phyloP scores from a whole-genome alignment of 2,888 invertebrate species.

The Pemphredon lugubris region DNA sequence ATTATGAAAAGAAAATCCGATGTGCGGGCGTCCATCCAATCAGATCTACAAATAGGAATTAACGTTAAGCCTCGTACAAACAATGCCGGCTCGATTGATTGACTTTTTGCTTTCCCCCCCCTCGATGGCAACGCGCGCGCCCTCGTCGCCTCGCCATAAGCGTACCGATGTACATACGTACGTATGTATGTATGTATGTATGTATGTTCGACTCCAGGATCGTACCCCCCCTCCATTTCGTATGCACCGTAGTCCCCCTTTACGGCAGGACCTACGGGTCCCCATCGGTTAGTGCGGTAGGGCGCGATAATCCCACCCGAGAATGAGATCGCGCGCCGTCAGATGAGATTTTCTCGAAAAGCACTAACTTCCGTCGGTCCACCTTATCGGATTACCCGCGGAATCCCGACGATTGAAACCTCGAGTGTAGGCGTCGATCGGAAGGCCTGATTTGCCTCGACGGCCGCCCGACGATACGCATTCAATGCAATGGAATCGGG shows the following conservation, averaged over 20 bases:
- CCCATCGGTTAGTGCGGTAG: conserved; percentile 72
- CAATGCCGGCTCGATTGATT: conserved; percentile 77
- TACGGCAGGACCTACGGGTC: conserved; percentile 59
- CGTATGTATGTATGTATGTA: too few relatives aligned
- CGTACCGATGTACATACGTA: conserved; percentile 22
- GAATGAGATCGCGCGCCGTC: conserved; percentile 72
- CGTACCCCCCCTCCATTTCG: background rate
- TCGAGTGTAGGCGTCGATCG: conserved; percentile 38
- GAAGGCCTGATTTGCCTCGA: conserved; percentile 25
- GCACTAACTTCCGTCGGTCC: conserved; percentile 67
- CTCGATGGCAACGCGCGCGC: conserved; percentile 33
- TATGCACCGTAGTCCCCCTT: conserved; percentile 16
- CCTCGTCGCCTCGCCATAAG: conserved; percentile 30
- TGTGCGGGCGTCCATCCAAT: conserved; percentile 71
- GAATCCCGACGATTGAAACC: conserved; percentile 75
- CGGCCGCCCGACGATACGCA: conserved; percentile 22
- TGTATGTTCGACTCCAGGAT: too few relatives aligned
- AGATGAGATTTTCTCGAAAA: conserved; percentile 74
- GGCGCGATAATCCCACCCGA: conserved; percentile 76
- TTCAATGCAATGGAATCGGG: conserved; percentile 38
- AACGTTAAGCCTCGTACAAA: conserved; percentile 78
- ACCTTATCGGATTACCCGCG: conserved; percentile 74
- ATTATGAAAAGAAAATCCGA: conserved; percentile 77
- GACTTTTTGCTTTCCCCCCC: conserved; percentile 72
- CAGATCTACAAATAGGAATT: conserved; percentile 79